phyloP scores from a whole-genome alignment of 2,888 invertebrate species.

The Meghimatium bilineatum region DNA sequence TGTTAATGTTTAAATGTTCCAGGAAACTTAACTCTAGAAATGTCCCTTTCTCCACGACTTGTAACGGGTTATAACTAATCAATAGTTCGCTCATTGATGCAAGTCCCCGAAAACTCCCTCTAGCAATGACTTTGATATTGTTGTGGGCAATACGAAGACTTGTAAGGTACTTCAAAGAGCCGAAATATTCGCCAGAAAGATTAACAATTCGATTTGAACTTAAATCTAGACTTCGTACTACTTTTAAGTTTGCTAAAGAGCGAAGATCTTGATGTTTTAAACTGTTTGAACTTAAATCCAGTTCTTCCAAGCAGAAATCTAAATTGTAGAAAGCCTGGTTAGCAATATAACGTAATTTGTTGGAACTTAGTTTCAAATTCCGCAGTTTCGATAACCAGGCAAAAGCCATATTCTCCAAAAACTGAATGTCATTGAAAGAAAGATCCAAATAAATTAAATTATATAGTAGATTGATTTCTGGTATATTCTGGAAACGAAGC shows the following conservation, averaged over 20 bases:
- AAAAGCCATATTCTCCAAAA: constrained; percentile 49
- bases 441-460: constrained; percentile 47
- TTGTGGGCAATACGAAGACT: constrained; percentile 3
- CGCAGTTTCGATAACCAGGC: constrained; percentile 48
- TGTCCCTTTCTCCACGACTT: constrained; percentile 7
- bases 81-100: background rate
- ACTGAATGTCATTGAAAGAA: constrained; percentile 46
- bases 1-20: constrained; percentile 7
- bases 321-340: constrained; percentile 25
- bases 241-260: constrained; percentile 18
- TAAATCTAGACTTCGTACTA: constrained; percentile 5
- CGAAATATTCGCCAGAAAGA: constrained; percentile 17
- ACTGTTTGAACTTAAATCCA: background rate
- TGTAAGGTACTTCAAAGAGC: background rate
- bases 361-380: constrained; percentile 39
- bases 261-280: constrained; percentile 2
- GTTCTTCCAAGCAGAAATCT: constrained; percentile 34
- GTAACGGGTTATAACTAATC: constrained; percentile 24
- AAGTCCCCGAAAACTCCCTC: constrained; percentile 4
- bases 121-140: background rate
- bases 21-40: constrained; percentile 4
- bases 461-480: constrained; percentile 7
- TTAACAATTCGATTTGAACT: constrained; percentile 24
- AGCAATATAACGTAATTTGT: constrained; percentile 18
- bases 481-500: background rate